phyloP scores from a whole-genome alignment of 2,113 vertebrate genomes.

The Indicator indicator region DNA sequence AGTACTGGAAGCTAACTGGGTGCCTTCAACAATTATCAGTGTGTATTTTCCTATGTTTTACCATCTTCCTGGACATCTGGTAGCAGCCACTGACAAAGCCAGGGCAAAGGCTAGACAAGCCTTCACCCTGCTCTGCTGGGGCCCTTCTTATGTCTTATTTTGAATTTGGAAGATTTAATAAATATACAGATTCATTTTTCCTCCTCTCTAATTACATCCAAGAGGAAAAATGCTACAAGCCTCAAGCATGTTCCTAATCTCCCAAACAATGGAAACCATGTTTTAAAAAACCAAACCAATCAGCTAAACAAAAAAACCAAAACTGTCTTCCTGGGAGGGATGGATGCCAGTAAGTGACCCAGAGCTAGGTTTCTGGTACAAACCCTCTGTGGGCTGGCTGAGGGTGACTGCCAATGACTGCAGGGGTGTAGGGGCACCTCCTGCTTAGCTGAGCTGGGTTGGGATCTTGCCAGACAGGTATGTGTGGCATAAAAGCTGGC shows the following conservation, averaged over 20 bases:
- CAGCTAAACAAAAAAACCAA: too few species aligned
- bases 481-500: background rate
- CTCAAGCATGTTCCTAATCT: background rate
- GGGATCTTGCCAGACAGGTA: background rate
- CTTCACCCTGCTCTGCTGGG: background rate
- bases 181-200: background rate
- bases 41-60: background rate
- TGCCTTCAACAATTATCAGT: background rate
- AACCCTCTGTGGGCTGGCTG: fast-evolving
- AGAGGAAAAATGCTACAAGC: background rate
- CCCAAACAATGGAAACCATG: background rate
- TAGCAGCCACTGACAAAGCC: background rate
- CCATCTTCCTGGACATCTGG: background rate
- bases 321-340: background rate
- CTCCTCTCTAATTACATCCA: background rate
- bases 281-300: background rate
- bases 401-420: fast-evolving
- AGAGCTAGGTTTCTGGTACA: background rate
- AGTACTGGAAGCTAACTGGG: background rate
- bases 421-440: fast-evolving
- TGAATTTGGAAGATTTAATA: slow-evolving; percentile 14
- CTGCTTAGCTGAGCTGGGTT: background rate
- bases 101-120: background rate
- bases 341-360: background rate
- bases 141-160: background rate